Evolutionary conservation across 1,140 invertebrate species (phyloP), one percentile per base, ranked within the genome.

Genomic region (Cotesia vestalis): DNA sequence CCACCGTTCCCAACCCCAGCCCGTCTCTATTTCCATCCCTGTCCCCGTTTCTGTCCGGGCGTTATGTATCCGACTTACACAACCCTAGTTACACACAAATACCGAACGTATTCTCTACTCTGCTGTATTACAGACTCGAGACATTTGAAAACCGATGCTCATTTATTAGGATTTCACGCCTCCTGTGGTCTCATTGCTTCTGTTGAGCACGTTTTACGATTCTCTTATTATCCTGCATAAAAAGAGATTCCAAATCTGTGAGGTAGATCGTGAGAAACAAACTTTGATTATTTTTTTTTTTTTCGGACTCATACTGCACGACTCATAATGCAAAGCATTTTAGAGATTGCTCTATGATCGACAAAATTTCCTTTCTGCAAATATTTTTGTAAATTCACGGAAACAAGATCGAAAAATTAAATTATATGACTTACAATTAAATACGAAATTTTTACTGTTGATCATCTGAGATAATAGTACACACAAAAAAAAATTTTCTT

Each of bases 141-240:
- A 73, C 52, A 71, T 57, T 53, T 34, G 69, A 63, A 73, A 73
- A 73, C 76, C 77, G 78, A 84, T 83, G 83, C 81, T 83, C 83
- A 83, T 84, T 84, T 84, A 83, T 84, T 83, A 84, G 83, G 81
- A 84, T 83, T 84, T 83, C 81, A 84, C 79, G 81, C 79, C 79
- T 46, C 6, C 8, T 64, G 77, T 79, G 79, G 80, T 83, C 78
- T 78, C 79, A 78, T 83, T 82, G 77, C 59, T 73, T 57, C 46
- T 53, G 17, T 53, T 70, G 66, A 74, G 75, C 79, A 79, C 78
- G 80, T 80, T 83, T 83, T 82, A 82, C 80, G 78, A 78, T 79
- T 79, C 57, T 27, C 80, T 81, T 81, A 82, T 69, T 60, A 61
- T 75, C 70, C 27, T 53, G 36, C 9, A 66, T 5, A 46, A 27